phyloP scores from a whole-genome alignment of 2,797 vertebrate genomes.

The Podargus strigoides region DNA sequence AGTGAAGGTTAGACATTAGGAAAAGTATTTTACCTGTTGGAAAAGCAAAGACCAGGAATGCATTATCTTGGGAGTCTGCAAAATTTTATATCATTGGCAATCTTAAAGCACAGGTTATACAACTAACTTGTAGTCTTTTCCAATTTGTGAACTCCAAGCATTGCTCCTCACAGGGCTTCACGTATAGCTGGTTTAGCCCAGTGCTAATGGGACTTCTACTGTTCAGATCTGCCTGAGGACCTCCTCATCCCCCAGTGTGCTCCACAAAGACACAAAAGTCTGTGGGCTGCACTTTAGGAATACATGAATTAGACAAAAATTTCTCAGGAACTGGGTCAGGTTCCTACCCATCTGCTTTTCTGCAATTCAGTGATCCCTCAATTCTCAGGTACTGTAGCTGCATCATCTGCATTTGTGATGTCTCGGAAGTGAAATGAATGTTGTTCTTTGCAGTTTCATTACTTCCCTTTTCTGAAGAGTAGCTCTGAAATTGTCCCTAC shows the following conservation, averaged over 20 bases:
- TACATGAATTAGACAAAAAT: not conserved
- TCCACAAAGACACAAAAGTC: not conserved
- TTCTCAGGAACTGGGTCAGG: not conserved
- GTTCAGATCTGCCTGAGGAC: not conserved
- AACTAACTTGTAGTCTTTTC: not conserved
- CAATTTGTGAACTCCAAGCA: not conserved
- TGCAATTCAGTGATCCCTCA: not conserved
- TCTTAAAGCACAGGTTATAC: not conserved
- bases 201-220: not conserved
- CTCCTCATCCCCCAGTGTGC: fast-evolving
- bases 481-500: not conserved
- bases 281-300: not conserved
- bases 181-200: not conserved
- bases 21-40: not conserved
- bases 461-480: not conserved
- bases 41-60: not conserved
- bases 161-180: not conserved
- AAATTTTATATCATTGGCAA: not conserved
- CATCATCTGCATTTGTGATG: not conserved
- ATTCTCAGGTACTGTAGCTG: not conserved
- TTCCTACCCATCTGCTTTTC: not conserved
- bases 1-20: not conserved
- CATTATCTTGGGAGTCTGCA: not conserved
- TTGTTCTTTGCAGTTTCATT: not conserved
- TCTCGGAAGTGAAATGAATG: not conserved